Percentiles rank a stretch among this genome's conserved stretches.
Evolutionary conservation across 1,140 invertebrate genomes (phyloP).

Genomic region (Ladona fulva): DNA sequence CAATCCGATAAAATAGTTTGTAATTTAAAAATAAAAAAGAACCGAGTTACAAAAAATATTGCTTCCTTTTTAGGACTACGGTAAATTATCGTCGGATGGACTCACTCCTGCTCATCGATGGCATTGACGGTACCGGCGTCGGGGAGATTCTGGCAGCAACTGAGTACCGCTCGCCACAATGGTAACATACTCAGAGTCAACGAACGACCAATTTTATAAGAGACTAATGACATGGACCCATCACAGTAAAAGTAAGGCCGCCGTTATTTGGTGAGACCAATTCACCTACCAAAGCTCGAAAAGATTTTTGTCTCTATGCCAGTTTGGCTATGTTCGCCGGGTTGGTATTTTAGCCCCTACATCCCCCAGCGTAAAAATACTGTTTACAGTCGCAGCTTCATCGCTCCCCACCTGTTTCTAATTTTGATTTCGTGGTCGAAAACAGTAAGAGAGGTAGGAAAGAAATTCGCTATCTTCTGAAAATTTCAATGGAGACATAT

Average conservation of each 20-base stretch:
- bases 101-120: not conserved
- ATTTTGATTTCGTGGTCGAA: not conserved
- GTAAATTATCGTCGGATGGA: not conserved
- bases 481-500: too few species aligned
- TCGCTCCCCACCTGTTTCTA: constrained; percentile 2
- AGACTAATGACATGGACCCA: not conserved
- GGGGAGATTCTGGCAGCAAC: not conserved
- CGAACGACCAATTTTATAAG: not conserved
- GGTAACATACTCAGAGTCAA: not conserved
- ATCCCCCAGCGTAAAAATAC: constrained; percentile 4
- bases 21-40: not conserved
- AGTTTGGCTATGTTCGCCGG: not conserved
- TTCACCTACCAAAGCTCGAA: not conserved
- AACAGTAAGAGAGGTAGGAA: not conserved
- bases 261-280: not conserved
- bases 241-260: not conserved
- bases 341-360: constrained; percentile 4
- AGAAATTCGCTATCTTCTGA: too few species aligned
- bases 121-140: not conserved
- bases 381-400: not conserved
- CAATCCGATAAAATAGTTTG: not conserved
- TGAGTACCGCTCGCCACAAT: not conserved
- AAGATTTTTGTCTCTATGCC: not conserved
- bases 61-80: not conserved
- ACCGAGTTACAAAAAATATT: not conserved